These are phyloP conservation scores for Heterotis niloticus DNA, from an alignment of 2,113 vertebrate genomes.

Conservation along the genomic window DNA sequence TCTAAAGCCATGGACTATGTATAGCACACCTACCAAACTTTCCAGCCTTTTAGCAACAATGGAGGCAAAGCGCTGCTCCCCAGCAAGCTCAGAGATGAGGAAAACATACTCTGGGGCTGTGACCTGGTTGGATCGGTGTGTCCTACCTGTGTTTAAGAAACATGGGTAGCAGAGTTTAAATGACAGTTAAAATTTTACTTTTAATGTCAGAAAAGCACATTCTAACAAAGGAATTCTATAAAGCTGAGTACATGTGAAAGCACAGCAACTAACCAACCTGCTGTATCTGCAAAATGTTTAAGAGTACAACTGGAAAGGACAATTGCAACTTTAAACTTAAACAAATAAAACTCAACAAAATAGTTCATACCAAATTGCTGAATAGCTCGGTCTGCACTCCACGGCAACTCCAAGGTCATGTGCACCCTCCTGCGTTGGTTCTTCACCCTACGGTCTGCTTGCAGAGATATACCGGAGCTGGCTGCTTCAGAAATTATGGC, in stretches of 20 bases:
- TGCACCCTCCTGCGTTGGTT: conserved; percentile 93
- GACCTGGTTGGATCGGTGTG: conserved; percentile 96
- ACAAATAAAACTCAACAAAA: background rate
- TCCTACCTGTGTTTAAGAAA: conserved; percentile 73
- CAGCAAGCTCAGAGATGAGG: conserved; percentile 93
- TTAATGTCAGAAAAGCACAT: background rate
- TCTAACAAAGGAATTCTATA: background rate
- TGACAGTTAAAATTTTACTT: background rate
- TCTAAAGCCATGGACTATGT: background rate
- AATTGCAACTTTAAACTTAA: background rate
- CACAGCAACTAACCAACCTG: background rate
- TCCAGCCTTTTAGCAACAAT: conserved; percentile 98
- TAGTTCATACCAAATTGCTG: conserved; percentile 86
- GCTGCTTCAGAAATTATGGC: conserved; percentile 97
- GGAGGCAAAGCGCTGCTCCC: conserved; percentile 96
- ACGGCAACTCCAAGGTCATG: conserved; percentile 94
- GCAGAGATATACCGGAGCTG: conserved; percentile 94
- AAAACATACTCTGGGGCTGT: conserved; percentile 96
- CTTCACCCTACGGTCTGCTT: conserved; percentile 91
- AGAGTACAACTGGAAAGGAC: background rate
- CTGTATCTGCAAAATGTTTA: background rate
- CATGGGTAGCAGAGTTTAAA: background rate
- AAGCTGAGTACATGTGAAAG: background rate
- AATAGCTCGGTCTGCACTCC: conserved; percentile 95
- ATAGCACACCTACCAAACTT: conserved; percentile 76